Evolutionary conservation across 30 jellyfish, hydroid and myxozoan species (phyloP).

Genomic region (Haliclystus octoradiatus): DNA sequence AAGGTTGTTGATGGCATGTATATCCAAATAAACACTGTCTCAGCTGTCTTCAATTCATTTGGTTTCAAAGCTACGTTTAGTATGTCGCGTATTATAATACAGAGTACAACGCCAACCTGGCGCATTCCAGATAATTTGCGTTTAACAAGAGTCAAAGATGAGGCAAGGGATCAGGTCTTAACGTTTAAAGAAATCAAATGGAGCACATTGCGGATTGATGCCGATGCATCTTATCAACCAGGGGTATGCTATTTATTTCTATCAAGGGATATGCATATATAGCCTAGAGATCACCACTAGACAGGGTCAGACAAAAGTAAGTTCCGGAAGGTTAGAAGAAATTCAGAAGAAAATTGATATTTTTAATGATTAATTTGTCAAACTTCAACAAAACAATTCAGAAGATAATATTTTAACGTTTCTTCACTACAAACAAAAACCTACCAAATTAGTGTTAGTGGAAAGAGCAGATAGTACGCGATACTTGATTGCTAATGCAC

Average conservation of each 20-base stretch:
- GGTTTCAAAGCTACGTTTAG: constrained; percentile 93
- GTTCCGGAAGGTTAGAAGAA: too few species aligned
- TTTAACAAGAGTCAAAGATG: constrained; percentile 83
- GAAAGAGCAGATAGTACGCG: too few species aligned
- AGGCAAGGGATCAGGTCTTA: constrained; percentile 73
- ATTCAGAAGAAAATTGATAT: too few species aligned
- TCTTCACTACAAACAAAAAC: too few species aligned
- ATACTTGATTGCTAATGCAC: neutral
- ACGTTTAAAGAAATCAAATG: constrained; percentile 82
- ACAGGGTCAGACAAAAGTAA: too few species aligned
- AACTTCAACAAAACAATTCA: too few species aligned
- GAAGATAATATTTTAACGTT: too few species aligned
- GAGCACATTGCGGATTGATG: constrained; percentile 91
- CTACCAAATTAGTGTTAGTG: too few species aligned
- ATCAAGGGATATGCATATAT: too few species aligned
- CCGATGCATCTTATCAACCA: constrained; percentile 79
- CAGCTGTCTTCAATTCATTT: constrained; percentile 69
- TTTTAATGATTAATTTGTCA: too few species aligned
- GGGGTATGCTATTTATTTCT: too few species aligned
- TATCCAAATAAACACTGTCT: constrained; percentile 77
- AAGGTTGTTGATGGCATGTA: constrained; percentile 96
- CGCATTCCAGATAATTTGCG: constrained; percentile 49
- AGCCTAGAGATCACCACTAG: too few species aligned
- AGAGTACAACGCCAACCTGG: constrained; percentile 90
- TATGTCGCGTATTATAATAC: constrained; percentile 76